These are phyloP conservation scores for Oxystoma pomonae DNA, from an alignment of 2,888 invertebrate species.

Conservation along the genomic window DNA sequence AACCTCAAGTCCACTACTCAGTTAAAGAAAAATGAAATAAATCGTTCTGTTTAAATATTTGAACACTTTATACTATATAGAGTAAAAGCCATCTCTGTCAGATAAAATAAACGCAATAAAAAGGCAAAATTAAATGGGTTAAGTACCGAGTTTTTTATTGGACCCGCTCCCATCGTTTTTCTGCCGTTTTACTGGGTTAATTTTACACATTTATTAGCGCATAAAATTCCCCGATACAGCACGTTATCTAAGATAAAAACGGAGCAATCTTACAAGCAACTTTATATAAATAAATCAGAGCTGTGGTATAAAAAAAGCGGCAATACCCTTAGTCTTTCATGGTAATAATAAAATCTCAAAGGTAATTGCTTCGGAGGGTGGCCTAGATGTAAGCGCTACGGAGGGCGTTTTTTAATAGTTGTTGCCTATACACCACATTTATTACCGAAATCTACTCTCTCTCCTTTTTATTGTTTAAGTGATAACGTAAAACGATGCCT, in stretches of 20 bases:
- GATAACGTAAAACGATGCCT: conserved; percentile 30
- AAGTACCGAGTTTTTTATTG: conserved; percentile 38
- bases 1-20: no score
- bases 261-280: conserved; percentile 12
- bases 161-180: conserved; percentile 30
- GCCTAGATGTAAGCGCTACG: neutral
- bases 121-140: conserved; percentile 37
- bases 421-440: neutral
- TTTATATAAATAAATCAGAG: conserved; percentile 26
- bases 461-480: conserved; percentile 18
- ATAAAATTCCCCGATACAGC: conserved; percentile 30
- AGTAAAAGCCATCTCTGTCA: neutral
- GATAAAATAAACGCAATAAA: neutral
- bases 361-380: neutral
- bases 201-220: conserved; percentile 37
- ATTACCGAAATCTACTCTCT: conserved; percentile 1
- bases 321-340: conserved; percentile 19
- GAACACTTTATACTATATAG: no score
- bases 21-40: no score
- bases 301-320: conserved; percentile 18
- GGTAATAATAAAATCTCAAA: conserved; percentile 17
- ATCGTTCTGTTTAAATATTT: no score
- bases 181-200: conserved; percentile 36
- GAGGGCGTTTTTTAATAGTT: conserved; percentile 1
- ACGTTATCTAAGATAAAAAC: conserved; percentile 30